phyloP scores from a whole-genome alignment of 2,797 vertebrate genomes.

The Neosilurus mollespiculum region DNA sequence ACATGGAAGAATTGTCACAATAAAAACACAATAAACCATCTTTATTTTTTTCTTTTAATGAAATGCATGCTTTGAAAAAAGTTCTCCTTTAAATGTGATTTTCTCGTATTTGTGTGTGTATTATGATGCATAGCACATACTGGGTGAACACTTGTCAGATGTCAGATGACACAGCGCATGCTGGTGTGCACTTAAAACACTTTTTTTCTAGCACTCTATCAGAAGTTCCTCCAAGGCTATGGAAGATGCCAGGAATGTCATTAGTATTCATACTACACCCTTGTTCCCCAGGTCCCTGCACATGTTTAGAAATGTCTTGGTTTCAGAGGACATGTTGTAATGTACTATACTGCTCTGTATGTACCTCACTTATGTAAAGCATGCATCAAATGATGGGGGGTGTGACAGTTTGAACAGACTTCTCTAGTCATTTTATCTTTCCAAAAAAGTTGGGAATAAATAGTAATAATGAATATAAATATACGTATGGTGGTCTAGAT shows the following conservation, averaged over 20 bases:
- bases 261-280: slow-evolving; percentile 17
- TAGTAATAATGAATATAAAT: slow-evolving; percentile 2
- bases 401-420: background rate
- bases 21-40: slow-evolving; percentile 39
- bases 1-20: slow-evolving; percentile 41
- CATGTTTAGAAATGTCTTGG: slow-evolving; percentile 28
- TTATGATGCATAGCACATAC: slow-evolving; percentile 9
- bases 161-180: slow-evolving; percentile 7
- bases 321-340: background rate
- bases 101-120: background rate
- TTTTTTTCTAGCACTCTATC: slow-evolving; percentile 3
- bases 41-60: slow-evolving; percentile 43
- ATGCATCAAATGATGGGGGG: background rate
- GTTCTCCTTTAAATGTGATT: background rate
- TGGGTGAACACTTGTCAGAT: background rate
- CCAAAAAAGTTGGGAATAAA: background rate
- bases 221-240: slow-evolving; percentile 17
- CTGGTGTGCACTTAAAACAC: background rate
- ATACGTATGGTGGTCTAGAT: background rate
- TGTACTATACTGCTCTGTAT: background rate
- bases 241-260: slow-evolving; percentile 4
- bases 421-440: background rate
- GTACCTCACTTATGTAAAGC: slow-evolving; percentile 8
- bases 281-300: slow-evolving; percentile 11
- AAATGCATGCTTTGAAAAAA: slow-evolving; percentile 37